Evolutionary conservation across 2,797 vertebrate genomes (phyloP).

Genomic region (Centropyge bicolor): DNA sequence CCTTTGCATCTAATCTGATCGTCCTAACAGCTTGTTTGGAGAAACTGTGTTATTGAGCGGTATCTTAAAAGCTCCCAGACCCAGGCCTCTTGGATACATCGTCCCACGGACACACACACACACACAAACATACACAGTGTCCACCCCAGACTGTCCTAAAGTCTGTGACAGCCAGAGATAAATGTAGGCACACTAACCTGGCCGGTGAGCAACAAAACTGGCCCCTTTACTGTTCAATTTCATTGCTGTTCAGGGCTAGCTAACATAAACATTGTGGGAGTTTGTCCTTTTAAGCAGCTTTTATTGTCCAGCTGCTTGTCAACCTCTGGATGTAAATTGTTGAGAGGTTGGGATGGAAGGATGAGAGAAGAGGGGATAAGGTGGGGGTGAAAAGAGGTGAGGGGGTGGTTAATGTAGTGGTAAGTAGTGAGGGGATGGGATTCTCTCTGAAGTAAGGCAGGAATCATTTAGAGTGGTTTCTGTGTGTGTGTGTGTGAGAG

Average conservation of each 20-base stretch:
- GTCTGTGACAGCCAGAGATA: constrained; percentile 74
- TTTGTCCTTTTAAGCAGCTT: constrained; percentile 85
- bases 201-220: constrained; percentile 62
- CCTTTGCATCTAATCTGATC: constrained; percentile 72
- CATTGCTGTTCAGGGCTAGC: constrained; percentile 67
- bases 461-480: constrained; percentile 55
- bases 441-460: constrained; percentile 65
- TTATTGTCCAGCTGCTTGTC: constrained; percentile 86
- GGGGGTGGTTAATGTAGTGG: constrained; percentile 73
- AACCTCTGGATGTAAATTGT: constrained; percentile 77
- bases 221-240: constrained; percentile 76
- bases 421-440: constrained; percentile 42
- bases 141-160: constrained; percentile 48
- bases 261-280: constrained; percentile 82
- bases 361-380: constrained; percentile 44
- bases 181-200: constrained; percentile 74
- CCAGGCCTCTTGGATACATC: constrained; percentile 41
- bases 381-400: constrained; percentile 51
- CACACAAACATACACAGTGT: constrained; percentile 44
- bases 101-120: constrained; percentile 53
- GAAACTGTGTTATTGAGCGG: constrained; percentile 63
- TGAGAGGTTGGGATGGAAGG: constrained; percentile 58
- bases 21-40: constrained; percentile 76
- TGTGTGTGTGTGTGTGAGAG: constrained; percentile 10
- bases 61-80: constrained; percentile 74